Percentiles rank a stretch among this genome's conserved stretches.
These are phyloP conservation scores for Eupeodes luniger DNA, from an alignment of 2,888 invertebrate genomes.

Conservation along the genomic window DNA sequence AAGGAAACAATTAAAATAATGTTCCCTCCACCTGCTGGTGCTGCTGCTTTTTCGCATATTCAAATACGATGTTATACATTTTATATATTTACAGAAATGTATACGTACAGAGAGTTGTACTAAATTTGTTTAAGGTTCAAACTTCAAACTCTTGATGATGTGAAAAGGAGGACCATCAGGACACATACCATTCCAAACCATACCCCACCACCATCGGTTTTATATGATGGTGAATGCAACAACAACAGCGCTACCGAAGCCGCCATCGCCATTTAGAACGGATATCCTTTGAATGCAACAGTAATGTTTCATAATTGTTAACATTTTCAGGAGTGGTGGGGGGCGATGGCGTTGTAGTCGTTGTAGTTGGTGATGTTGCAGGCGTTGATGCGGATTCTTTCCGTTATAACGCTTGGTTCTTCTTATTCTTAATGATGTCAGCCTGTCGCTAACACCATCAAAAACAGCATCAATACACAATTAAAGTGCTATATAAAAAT, in stretches of 20 bases:
- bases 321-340: constrained; percentile 40
- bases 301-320: constrained; percentile 72
- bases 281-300: constrained; percentile 69
- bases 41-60: constrained; percentile 19
- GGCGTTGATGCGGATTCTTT: constrained; percentile 9
- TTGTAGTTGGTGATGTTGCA: not conserved
- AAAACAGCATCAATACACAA: constrained; percentile 40
- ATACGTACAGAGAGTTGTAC: not conserved
- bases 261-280: constrained; percentile 61
- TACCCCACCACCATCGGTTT: too few relatives aligned
- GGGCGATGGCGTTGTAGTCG: not conserved
- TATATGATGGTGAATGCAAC: not conserved
- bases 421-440: constrained; percentile 54
- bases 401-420: constrained; percentile 7
- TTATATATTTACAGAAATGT: not conserved
- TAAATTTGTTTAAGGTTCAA: constrained; percentile 17
- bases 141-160: constrained; percentile 45
- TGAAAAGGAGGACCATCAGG: not conserved
- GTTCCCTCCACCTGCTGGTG: not conserved
- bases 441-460: constrained; percentile 42
- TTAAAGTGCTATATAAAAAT: constrained; percentile 48
- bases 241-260: not conserved
- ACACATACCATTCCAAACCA: not conserved
- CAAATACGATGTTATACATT: constrained; percentile 28
- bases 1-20: constrained; percentile 75